Evolutionary conservation across 2,888 invertebrate genomes (phyloP), one percentile per base, ranked within the genome.

Genomic region (Hypolimnas misippus): DNA sequence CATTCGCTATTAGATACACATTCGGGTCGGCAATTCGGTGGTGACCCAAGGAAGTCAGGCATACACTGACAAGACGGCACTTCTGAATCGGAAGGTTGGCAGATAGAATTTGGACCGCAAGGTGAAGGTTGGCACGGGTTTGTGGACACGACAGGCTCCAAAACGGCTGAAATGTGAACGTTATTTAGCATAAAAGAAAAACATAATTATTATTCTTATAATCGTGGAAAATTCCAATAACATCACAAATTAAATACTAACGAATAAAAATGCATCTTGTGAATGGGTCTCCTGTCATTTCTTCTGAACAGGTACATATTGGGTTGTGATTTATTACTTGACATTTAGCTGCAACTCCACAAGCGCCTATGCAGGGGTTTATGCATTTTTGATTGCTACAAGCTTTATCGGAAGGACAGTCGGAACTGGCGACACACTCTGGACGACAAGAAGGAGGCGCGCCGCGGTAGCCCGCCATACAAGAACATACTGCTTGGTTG

Each of bases 291-390:
- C 95, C 95, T n/a, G 94, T 93, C 74, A 93, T 92, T 42, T 94
- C 93, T 4, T 92, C 84, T 46, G 93, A 88, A 76, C 96, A 96
- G 35, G 92, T 93, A 76, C 96, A 96, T 70, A 95, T 94, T 6
- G 96, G 96, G 76, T 94, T 93, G 78, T 96, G 96, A 76, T 95
- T 95, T 46, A 96, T 94, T 14, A 96, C 95, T 84, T 95, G 93
- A 76, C 97, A 97, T 70, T 89, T 85, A 3, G 97, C 96, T 63
- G 92, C 89, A 42, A 95, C 91, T 19, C 97, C 97, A 77, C 97
- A 97, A n/a, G 95, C 94, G 69, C 96, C 96, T 54, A 94, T 94
- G 75, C 96, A 96, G 35, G 96, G 96, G 77, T 96, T 94, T 54
- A 91, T 79, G 78, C 96, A 96, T 82, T 94, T 95, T 73, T 94